These are phyloP conservation scores for Belgica antarctica DNA, from an alignment of 2,888 invertebrate species.

Conservation along the genomic window DNA sequence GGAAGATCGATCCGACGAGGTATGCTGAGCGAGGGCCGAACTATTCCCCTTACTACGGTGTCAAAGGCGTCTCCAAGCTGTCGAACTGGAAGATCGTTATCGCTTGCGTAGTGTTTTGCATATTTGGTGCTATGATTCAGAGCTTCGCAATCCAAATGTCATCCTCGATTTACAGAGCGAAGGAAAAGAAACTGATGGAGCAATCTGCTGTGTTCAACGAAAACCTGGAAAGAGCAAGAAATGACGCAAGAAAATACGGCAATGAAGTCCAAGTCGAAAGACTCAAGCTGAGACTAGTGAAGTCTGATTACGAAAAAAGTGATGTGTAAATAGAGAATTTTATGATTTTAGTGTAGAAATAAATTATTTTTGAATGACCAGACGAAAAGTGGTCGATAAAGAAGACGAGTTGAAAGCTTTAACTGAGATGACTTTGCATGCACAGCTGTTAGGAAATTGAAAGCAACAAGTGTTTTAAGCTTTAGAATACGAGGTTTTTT, in stretches of 20 bases:
- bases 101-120: constrained; percentile 59
- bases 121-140: constrained; percentile 62
- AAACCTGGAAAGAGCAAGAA: constrained; percentile 58
- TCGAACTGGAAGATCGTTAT: constrained; percentile 64
- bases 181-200: constrained; percentile 56
- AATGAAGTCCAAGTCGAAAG: not conserved
- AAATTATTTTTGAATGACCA: too few species aligned
- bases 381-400: too few species aligned
- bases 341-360: too few species aligned
- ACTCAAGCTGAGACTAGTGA: not conserved
- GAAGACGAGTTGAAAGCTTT: too few species aligned
- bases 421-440: too few species aligned
- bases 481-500: too few species aligned
- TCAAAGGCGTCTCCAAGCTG: constrained; percentile 60
- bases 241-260: constrained; percentile 51
- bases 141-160: constrained; percentile 62
- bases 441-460: too few species aligned
- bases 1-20: not conserved
- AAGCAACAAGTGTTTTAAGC: too few species aligned
- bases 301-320: not conserved
- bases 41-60: constrained; percentile 62
- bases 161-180: constrained; percentile 56
- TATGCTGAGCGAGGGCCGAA: not conserved
- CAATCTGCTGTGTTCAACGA: constrained; percentile 57
- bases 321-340: not conserved